Conservation (phyloP, 1,140 invertebrate species). For the Cardiocondyla obscurior region DNA sequence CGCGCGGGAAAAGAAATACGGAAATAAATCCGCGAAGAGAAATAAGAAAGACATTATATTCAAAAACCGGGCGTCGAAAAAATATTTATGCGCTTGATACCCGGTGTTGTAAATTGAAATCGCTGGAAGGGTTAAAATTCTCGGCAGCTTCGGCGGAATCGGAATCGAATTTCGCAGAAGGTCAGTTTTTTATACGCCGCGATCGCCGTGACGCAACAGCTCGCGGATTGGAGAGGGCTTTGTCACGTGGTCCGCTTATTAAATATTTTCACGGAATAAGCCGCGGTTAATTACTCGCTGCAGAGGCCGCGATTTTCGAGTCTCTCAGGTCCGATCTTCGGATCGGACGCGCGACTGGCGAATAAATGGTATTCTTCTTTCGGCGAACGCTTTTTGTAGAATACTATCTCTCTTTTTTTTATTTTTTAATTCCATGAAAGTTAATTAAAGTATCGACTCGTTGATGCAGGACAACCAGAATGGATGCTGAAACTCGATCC, state of each 20-base stretch:
- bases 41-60: neutral
- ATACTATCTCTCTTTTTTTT: too few species aligned
- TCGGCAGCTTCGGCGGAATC: neutral
- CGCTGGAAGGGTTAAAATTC: neutral
- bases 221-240: neutral
- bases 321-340: neutral
- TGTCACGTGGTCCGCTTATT: neutral
- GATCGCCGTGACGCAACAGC: constrained; percentile 13
- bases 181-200: neutral
- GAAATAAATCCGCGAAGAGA: neutral
- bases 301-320: neutral
- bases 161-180: constrained; percentile 29
- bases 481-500: constrained; percentile 2
- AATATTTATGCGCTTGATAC: neutral
- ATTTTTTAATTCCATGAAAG: neutral
- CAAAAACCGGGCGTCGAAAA: neutral
- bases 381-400: neutral
- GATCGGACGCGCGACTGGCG: neutral
- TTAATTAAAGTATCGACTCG: neutral
- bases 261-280: neutral
- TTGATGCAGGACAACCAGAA: neutral
- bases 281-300: too few species aligned
- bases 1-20: neutral
- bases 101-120: neutral
- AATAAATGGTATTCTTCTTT: neutral